Evolutionary conservation across 2,797 vertebrate genomes (phyloP), one percentile per base, ranked within the genome.

Genomic region (Nasua narica): DNA sequence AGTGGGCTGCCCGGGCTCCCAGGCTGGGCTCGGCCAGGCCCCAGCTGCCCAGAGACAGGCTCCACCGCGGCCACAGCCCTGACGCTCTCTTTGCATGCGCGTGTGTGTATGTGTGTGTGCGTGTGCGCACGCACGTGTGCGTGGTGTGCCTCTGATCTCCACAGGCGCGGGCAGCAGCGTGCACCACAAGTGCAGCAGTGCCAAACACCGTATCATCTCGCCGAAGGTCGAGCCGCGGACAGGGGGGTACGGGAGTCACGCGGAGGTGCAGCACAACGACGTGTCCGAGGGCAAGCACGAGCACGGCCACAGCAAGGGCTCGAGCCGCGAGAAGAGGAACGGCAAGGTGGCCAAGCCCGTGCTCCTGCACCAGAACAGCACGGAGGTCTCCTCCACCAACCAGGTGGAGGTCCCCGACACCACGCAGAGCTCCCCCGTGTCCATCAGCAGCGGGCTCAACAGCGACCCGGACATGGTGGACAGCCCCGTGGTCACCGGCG

Each of bases 141-240:
- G 70, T 58, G 91, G n/a, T 91, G 67, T 74, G 60, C 97, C 77
- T 89, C 92, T 79, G 79, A 93, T 94, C 97, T 91, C 92, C 74
- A 15, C 98, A 99, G 99, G 99, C 97, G 99, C 99, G 67, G 99
- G 99, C 95, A 99, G 99, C 99, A 99, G 99, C 67, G 99, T 99
- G 98, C 99, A 99, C 98, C 99, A 99, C 99, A 99, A 99, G 99
- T 99, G 99, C 98, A 99, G 99, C 99, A 99, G 99, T 98, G 99
- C 99, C 99, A 99, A 99, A 98, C 99, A 99, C 97, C 99, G 99
- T 96, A 99, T 99, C 99, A 99, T 99, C 99, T 99, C 99, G 77
- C 99, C 99, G 58, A 99, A 99, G 98, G 99, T 99, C 94, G 99
- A 99, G 97, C 99, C 99, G 27, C 99, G 99, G 98, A 99, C 99